Evolutionary conservation across 1,140 invertebrate genomes (phyloP), one percentile per base, ranked within the genome.

Genomic region (Scaptomyza graminum): DNA sequence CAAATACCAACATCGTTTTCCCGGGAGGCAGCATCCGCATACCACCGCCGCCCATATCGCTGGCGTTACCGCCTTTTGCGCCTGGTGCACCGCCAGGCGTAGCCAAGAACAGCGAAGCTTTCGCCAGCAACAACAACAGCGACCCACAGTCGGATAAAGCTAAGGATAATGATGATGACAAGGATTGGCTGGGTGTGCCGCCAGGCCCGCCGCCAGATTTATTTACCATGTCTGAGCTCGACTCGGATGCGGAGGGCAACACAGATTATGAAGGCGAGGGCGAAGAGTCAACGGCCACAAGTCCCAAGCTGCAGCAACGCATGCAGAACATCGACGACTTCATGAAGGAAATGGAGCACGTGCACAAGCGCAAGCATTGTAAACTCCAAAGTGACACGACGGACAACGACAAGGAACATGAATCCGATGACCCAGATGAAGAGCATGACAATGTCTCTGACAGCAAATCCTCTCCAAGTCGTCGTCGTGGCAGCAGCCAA

Each of bases 261-360:
- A 82, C 59, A 5, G 72, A 73, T 50, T 74, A 79, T 73, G 82
- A 73, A 43, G 74, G 37, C 18, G 74, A 73, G 34, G 78, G 61
- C 13, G 82, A 79, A 18, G 83, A 79, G 13, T 34, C 16, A 0
- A 47, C 60, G 18, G 60, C 39, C 13, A 57, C 89, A 59, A 65
- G 93, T 94, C 55, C 63, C 15, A 72, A 60, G 1, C 85, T 97
- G 9, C 96, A 97, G 76, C 96, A 97, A 69, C 95, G 96, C 88
- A 97, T 97, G 96, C 96, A 98, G 92, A 96, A 97, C 88, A 96
- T 97, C n/a, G 97, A 98, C 81, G 95, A 96, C 47, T 97, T 97
- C 83, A 97, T 97, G 95, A 96, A 96, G 88, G 97, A 97, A 93
- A 96, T 96, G 95, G 96, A 97, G 92, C 95, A 96, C 46, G 96